Evolutionary conservation across 1,140 invertebrate genomes (phyloP).

Genomic region (Drosophila saltans): DNA sequence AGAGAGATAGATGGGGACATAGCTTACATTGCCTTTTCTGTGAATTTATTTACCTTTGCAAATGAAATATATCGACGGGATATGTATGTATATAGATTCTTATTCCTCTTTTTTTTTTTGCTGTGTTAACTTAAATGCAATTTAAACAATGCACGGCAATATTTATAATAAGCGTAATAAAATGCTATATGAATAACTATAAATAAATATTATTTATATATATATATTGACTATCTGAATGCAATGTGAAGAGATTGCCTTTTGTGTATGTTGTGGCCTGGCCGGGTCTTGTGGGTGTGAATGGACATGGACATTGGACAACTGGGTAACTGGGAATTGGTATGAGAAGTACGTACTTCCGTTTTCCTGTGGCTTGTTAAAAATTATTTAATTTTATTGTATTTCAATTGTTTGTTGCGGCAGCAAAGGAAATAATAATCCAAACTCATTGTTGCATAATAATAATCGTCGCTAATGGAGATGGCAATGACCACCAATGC

Average conservation of each 20-base stretch:
- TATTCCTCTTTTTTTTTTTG: constrained; percentile 20
- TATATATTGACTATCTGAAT: constrained; percentile 47
- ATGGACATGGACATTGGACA: constrained; percentile 2
- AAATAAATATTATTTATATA: constrained; percentile 5
- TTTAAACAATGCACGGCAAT: constrained; percentile 74
- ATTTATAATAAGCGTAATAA: constrained; percentile 74
- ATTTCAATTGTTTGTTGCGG: constrained; percentile 74
- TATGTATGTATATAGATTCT: constrained; percentile 5
- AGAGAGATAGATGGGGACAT: constrained; percentile 16
- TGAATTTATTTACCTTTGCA: constrained; percentile 77
- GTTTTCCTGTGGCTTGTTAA: constrained; percentile 77
- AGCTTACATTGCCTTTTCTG: constrained; percentile 59
- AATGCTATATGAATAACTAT: constrained; percentile 54
- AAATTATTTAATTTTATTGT: constrained; percentile 79
- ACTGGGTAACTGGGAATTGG: constrained; percentile 17
- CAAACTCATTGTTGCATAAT: constrained; percentile 60
- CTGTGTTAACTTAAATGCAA: constrained; percentile 68
- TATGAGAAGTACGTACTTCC: constrained; percentile 55
- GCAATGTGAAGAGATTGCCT: constrained; percentile 59
- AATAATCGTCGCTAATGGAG: constrained; percentile 12
- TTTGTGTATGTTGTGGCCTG: constrained; percentile 41
- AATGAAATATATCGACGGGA: constrained; percentile 67
- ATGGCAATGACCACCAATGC: neutral
- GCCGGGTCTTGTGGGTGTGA: constrained; percentile 20
- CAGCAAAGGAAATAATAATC: constrained; percentile 53